Conservation (phyloP, 2,113 vertebrate species). For the Nothocercus nigrocapillus region DNA sequence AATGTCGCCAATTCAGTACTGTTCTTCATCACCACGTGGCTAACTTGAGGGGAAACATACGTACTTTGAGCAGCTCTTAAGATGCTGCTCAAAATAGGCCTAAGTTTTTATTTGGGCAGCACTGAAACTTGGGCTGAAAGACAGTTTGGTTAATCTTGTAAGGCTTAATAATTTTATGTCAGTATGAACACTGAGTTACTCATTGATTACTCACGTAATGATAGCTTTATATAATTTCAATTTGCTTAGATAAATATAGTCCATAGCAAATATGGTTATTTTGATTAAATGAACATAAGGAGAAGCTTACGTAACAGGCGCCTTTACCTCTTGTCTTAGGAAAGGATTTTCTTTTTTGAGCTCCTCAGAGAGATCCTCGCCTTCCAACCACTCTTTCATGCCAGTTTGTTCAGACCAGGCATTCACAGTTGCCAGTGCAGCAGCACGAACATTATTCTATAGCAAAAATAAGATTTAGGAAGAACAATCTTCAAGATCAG, state of each 20-base stretch:
- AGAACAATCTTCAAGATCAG: background rate
- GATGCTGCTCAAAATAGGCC: background rate
- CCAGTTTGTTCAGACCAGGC: conserved; percentile 96
- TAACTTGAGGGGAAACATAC: background rate
- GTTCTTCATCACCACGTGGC: background rate
- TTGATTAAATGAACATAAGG: background rate
- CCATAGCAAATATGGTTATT: background rate
- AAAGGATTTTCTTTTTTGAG: conserved; percentile 97
- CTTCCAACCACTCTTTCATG: conserved; percentile 98
- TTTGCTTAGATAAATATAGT: background rate
- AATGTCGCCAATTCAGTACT: background rate
- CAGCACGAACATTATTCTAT: conserved; percentile 88
- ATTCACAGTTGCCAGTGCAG: conserved; percentile 91
- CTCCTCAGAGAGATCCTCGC: conserved; percentile 96
- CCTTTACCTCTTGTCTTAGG: conserved; percentile 91
- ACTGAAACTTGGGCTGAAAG: background rate
- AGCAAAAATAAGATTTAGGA: conserved; percentile 31
- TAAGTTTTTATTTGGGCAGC: background rate
- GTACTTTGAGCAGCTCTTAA: background rate
- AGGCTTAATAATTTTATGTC: background rate
- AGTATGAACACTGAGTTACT: background rate
- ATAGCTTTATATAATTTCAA: background rate
- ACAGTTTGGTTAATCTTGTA: background rate
- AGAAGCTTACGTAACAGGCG: background rate
- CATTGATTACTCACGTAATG: background rate